Percentiles rank a stretch among this genome's conserved stretches.
These are phyloP conservation scores for Callyntrura sp. DNA, from an alignment of 2,888 invertebrate genomes.

Conservation along the genomic window DNA sequence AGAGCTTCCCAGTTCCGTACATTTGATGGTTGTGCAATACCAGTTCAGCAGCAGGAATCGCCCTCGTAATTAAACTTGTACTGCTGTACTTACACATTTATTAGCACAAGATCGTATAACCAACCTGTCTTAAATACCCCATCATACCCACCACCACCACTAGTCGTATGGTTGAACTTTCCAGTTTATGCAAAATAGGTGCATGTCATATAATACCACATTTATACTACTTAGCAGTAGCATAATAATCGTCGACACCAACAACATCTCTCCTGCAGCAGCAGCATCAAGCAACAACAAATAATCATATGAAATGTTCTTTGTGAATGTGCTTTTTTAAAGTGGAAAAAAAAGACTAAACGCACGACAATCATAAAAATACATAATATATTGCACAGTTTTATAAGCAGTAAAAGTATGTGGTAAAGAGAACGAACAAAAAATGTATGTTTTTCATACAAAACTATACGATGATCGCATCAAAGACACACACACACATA, in stretches of 20 bases:
- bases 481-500: not conserved
- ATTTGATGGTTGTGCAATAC: not conserved
- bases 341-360: conserved; percentile 19
- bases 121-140: not conserved
- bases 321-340: conserved; percentile 25
- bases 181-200: conserved; percentile 45
- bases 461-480: conserved; percentile 18
- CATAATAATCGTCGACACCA: not conserved
- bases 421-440: too few species aligned
- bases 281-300: not conserved
- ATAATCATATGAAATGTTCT: conserved; percentile 21
- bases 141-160: not conserved
- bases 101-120: not conserved
- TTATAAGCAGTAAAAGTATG: not conserved
- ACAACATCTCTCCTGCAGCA: not conserved
- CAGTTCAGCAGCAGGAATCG: not conserved
- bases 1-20: not conserved
- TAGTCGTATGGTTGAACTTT: not conserved
- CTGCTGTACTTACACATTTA: not conserved
- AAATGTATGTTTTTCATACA: not conserved
- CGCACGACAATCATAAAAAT: conserved; percentile 43
- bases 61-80: conserved; percentile 7
- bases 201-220: not conserved
- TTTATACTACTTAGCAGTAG: too few species aligned
- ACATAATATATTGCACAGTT: conserved; percentile 13